These are phyloP conservation scores for Yponomeuta evonymella DNA, from an alignment of 2,888 invertebrate species.

Conservation along the genomic window DNA sequence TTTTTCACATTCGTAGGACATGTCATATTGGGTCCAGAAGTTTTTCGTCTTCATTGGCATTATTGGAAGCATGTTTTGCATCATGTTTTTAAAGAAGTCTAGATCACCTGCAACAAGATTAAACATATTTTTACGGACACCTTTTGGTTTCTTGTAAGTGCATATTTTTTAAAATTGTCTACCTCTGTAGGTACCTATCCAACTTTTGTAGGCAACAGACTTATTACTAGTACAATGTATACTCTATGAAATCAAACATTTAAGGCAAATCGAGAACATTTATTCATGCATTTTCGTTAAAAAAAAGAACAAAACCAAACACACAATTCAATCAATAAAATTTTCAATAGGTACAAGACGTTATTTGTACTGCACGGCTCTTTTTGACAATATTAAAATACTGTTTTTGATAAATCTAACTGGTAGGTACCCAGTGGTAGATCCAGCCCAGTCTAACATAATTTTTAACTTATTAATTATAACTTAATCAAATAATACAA, in stretches of 20 bases:
- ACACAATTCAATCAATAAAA: constrained; percentile 23
- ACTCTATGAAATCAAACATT: constrained; percentile 13
- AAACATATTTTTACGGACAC: constrained; percentile 29
- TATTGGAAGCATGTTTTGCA: constrained; percentile 67
- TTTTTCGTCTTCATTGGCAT: constrained; percentile 71
- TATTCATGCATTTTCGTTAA: constrained; percentile 68
- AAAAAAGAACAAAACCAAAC: constrained; percentile 50
- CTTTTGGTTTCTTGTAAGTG: too few species aligned
- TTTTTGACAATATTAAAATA: constrained; percentile 8
- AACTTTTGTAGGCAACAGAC: background rate
- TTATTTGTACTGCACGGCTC: background rate
- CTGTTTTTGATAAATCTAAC: background rate
- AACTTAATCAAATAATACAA: too few species aligned
- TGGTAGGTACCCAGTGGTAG: background rate
- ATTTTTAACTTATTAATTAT: background rate
- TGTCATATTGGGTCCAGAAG: constrained; percentile 67
- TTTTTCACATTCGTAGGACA: constrained; percentile 75
- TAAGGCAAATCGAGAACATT: constrained; percentile 60
- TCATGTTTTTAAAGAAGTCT: constrained; percentile 70
- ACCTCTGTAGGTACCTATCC: too few species aligned
- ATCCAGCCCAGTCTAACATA: background rate
- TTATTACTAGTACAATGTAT: background rate
- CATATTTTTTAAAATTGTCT: too few species aligned
- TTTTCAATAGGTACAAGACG: constrained; percentile 6
- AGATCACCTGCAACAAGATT: constrained; percentile 68